These are phyloP conservation scores for Oreochromis grahami DNA, from an alignment of 2,797 vertebrate species.

Conservation along the genomic window DNA sequence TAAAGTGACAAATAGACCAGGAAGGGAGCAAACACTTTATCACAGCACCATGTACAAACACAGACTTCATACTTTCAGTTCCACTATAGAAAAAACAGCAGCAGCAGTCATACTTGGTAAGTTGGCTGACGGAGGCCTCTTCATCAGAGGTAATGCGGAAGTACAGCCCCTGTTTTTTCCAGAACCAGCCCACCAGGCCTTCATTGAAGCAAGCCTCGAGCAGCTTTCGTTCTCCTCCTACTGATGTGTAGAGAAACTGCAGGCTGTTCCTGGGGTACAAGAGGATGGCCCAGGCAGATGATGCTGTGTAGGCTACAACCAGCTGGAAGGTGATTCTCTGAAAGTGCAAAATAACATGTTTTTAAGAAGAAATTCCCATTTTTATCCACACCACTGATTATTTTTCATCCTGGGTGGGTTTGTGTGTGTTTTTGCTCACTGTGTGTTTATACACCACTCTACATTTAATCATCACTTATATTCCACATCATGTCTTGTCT, in stretches of 20 bases:
- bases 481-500: background rate
- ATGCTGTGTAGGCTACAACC: constrained; percentile 76
- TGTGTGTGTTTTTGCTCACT: background rate
- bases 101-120: constrained; percentile 77
- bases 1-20: background rate
- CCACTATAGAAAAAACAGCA: background rate
- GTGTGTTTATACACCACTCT: background rate
- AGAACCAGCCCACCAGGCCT: constrained; percentile 69
- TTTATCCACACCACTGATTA: background rate
- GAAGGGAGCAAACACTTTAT: background rate
- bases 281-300: constrained; percentile 83
- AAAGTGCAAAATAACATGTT: background rate
- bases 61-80: background rate
- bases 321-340: constrained; percentile 94
- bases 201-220: constrained; percentile 84
- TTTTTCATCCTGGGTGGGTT: background rate
- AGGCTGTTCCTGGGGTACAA: constrained; percentile 84
- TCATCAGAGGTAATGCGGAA: constrained; percentile 72
- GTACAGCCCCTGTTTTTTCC: constrained; percentile 68
- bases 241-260: constrained; percentile 77
- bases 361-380: background rate
- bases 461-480: background rate
- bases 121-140: constrained; percentile 73
- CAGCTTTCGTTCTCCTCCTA: constrained; percentile 56
- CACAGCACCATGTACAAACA: background rate